These are phyloP conservation scores for Drosophila rellima DNA, from an alignment of 2,888 invertebrate genomes.

Conservation along the genomic window DNA sequence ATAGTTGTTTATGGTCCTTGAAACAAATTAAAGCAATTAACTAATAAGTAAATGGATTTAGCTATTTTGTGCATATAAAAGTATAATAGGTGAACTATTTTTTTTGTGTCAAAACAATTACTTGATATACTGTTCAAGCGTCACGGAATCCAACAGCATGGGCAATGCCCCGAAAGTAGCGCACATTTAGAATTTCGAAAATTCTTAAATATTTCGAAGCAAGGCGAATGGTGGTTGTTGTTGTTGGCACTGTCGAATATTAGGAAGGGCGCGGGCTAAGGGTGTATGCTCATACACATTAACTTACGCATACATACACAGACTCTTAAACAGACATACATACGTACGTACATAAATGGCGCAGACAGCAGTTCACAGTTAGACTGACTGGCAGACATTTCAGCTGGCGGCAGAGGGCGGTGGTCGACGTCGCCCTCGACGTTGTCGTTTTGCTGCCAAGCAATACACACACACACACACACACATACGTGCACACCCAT, in stretches of 20 bases:
- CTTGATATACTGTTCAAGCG: neutral
- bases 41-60: too few species aligned
- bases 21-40: too few species aligned
- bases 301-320: conserved; percentile 23
- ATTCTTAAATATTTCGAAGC: conserved; percentile 10
- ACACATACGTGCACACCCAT: conserved; percentile 6
- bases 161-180: conserved; percentile 7
- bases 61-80: too few species aligned
- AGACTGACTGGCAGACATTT: conserved; percentile 78
- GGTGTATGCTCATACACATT: conserved; percentile 47
- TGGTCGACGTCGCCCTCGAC: conserved; percentile 57
- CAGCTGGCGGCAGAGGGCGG: conserved; percentile 73
- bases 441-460: conserved; percentile 43
- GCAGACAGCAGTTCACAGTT: conserved; percentile 69
- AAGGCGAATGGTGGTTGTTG: conserved; percentile 43
- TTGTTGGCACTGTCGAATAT: conserved; percentile 30
- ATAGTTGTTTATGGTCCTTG: too few species aligned
- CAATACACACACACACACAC: conserved; percentile 23
- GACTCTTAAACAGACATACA: conserved; percentile 29
- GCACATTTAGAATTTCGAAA: conserved; percentile 16
- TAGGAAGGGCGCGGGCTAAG: conserved; percentile 61
- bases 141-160: neutral
- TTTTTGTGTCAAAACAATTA: neutral
- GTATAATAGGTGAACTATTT: neutral
- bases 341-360: conserved; percentile 38